Evolutionary conservation across 2,797 vertebrate genomes (phyloP).

Genomic region (Lutjanus campechanus): DNA sequence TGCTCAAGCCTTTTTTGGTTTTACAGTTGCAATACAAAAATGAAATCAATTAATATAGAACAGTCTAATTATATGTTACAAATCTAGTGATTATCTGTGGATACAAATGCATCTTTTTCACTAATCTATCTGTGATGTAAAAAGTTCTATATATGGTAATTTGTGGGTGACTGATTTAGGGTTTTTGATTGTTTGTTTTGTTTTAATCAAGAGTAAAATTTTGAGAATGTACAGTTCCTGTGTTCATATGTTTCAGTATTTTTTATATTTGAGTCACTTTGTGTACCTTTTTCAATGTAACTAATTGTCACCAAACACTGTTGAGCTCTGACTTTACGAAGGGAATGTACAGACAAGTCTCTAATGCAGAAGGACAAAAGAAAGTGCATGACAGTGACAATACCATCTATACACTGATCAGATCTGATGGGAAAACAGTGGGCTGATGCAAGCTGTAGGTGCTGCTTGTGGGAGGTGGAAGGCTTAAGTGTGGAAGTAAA

Average conservation of each 20-base stretch:
- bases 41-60: background rate
- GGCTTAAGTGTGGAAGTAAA: constrained; percentile 28
- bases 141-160: background rate
- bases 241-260: background rate
- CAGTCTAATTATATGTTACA: background rate
- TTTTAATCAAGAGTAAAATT: background rate
- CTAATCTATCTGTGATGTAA: background rate
- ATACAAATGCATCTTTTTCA: background rate
- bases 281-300: background rate
- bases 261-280: background rate
- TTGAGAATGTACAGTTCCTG: background rate
- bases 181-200: background rate
- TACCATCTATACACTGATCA: constrained; percentile 10
- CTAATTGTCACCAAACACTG: background rate
- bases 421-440: constrained; percentile 44
- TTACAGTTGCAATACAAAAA: too few species aligned
- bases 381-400: constrained; percentile 40
- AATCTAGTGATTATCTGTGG: constrained; percentile 1
- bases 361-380: constrained; percentile 27
- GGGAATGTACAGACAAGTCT: background rate
- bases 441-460: constrained; percentile 25
- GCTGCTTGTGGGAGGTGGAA: constrained; percentile 25
- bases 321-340: background rate
- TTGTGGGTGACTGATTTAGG: too few species aligned
- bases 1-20: background rate